A percentile compares a stretch with the other conserved stretches of the same genome.
Conservation (phyloP, 2,888 invertebrate genomes). For the Leptopilina syphax region DNA sequence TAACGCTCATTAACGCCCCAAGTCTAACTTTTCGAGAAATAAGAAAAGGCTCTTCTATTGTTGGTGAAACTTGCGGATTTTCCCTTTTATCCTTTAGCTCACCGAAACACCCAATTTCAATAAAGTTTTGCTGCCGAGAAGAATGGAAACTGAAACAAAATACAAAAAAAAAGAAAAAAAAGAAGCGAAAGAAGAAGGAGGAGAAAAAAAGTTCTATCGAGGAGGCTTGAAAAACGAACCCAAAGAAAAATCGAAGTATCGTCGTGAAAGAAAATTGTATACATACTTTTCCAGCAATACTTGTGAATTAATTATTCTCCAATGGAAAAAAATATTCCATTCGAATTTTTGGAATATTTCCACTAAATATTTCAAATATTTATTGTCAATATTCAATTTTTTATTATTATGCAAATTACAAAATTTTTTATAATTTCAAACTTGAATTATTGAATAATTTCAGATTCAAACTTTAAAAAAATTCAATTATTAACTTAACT, state of each 20-base stretch:
- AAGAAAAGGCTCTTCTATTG: slow-evolving; percentile 27
- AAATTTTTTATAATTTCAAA: no score
- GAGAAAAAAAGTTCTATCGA: neutral
- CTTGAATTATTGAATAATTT: no score
- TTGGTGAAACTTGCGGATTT: slow-evolving; percentile 33
- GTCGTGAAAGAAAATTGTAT: neutral
- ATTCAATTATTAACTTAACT: no score
- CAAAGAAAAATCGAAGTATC: slow-evolving; percentile 11
- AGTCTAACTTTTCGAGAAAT: slow-evolving; percentile 23
- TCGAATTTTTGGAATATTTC: no score
- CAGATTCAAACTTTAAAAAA: no score
- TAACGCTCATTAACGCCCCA: slow-evolving; percentile 38
- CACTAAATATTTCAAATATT: no score
- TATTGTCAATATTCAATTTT: no score
- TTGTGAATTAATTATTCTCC: no score
- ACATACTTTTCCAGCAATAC: no score
- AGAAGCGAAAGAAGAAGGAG: no score
- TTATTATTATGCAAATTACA: no score
- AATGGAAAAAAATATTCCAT: no score
- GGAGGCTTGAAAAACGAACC: neutral
- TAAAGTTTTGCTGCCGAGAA: slow-evolving; percentile 28
- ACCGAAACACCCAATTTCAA: slow-evolving; percentile 38
- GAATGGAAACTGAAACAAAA: slow-evolving; percentile 36
- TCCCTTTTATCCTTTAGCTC: slow-evolving; percentile 25
- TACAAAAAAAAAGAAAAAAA: slow-evolving; percentile 1